Conservation (phyloP, 2,797 vertebrate species). For the Aratinga solstitialis region DNA sequence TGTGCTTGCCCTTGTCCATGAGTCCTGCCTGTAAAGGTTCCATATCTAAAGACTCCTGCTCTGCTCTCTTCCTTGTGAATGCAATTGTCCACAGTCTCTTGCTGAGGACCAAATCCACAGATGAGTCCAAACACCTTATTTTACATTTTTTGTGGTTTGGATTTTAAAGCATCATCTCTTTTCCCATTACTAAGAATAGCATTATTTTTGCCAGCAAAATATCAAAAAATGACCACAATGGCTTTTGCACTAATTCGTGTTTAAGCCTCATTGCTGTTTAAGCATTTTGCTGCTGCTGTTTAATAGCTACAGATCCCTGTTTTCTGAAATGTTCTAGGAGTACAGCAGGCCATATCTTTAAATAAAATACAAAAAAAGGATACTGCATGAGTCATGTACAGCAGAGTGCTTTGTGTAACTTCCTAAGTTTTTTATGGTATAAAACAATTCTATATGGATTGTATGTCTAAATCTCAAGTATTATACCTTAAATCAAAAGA, state of each 20-base stretch:
- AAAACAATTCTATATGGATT: background rate
- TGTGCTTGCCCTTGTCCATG: background rate
- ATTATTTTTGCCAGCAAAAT: slow-evolving; percentile 23
- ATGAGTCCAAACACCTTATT: background rate
- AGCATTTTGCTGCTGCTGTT: background rate
- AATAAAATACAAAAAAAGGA: background rate
- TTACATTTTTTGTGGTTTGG: slow-evolving; percentile 10
- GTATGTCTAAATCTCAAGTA: background rate
- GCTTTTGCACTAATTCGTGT: slow-evolving; percentile 9
- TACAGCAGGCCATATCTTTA: background rate
- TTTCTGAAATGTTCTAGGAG: background rate
- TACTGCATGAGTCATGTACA: background rate
- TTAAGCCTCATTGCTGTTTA: background rate
- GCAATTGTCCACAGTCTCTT: background rate
- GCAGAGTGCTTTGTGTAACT: background rate
- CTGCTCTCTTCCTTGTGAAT: background rate
- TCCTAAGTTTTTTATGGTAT: background rate
- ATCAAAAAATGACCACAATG: background rate
- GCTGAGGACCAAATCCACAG: background rate
- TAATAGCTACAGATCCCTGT: background rate
- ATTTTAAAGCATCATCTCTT: slow-evolving; percentile 44
- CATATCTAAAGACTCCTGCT: background rate
- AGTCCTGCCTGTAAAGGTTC: background rate
- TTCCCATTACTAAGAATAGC: slow-evolving; percentile 27
- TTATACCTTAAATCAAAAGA: slow-evolving; percentile 7